Evolutionary conservation across 2,888 invertebrate species (phyloP), one percentile per base, ranked within the genome.

Genomic region (Drosophila aldrichi): DNA sequence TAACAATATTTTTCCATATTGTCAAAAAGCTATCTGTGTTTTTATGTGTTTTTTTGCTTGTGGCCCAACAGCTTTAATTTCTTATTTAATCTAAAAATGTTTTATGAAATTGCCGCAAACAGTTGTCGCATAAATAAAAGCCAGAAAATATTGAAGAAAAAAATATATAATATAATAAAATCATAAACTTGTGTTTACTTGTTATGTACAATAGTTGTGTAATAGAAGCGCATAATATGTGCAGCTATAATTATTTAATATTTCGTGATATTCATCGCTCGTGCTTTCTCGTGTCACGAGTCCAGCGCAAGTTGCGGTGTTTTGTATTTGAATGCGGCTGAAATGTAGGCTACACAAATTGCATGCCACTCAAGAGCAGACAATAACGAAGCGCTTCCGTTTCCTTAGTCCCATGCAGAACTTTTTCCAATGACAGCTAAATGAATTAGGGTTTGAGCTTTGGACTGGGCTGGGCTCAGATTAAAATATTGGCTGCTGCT

Each of bases 281-380:
- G n/a, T 49, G 18, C 18, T n/a, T 12, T 10, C 18, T 12, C 32
- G 32, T 49, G 18, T 9, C 49, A 36, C 20, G 48, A 9, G 18
- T 8, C 16, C 41, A 36, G 3, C 25, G 22, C 29, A n/a, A n/a
- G 10, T 16, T 14, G 3, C 0, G 1, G 14, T 16, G 32, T 29
- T 58, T 44, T 20, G 25, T 18, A 18, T 3, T 25, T 6, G 16
- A 16, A 16, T 40, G 65, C 68, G 22, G 58, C 16, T 22, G 48
- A 68, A 60, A 82, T 55, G 57, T 59, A 75, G 63, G 59, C 66
- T 63, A 43, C 52, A 68, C 46, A 69, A 76, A 74, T 54, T 77
- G 62, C 51, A 58, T 29, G 36, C 41, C 18, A 38, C 62, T 63
- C 58, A 22, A 34, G 40, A 38, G 57, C 59, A 71, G 71, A 60